Base-by-base conservation (phyloP, 2,888 invertebrate genomes). In the Strigamia crassipes region DNA sequence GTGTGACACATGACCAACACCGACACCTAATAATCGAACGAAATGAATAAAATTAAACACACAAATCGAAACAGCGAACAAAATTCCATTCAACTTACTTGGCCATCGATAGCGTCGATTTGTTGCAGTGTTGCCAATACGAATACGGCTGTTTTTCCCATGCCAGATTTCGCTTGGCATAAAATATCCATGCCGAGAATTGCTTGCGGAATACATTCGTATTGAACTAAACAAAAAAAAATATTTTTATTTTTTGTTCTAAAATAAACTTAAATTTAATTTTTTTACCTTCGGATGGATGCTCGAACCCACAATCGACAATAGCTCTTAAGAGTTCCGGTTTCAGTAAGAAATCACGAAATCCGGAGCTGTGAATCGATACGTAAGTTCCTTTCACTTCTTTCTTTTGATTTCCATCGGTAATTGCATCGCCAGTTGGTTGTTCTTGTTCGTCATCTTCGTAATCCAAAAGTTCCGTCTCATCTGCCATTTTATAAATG, bases 71-170 rank as follows among this genome's bases (percentile, higher is more conserved):
- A n/a, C n/a, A n/a, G n/a, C n/a, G n/a, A n/a, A n/a, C n/a, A n/a
- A n/a, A n/a, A n/a, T n/a, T n/a, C n/a, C n/a, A n/a, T n/a, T n/a
- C n/a, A n/a, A n/a, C n/a, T n/a, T 8, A 97, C 97, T 87, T 96
- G 95, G 86, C 95, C 97, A 88, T 99, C 99, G 0, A 95, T 94
- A 0, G 97, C 94, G 88, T 99, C n/a, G n/a, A n/a, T n/a, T 88
- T 99, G 99, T 87, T 99, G 99, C 79, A 99, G 90, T 9, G 99
- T 99, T 13, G 99, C 98, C 87, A 99, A 90, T 51, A 99, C 99
- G 90, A 99, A 99, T 61, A 99, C 99, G 78, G 99, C 99, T 0
- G 99, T 99, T 90, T 99, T 99, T 9, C 99, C 99, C 99, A 99
- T 99, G 90, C 99, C 99, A 85, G 99, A 99, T 89, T 99, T 99